Conservation (phyloP, 2,888 invertebrate species). For the Andrena minutula region DNA sequence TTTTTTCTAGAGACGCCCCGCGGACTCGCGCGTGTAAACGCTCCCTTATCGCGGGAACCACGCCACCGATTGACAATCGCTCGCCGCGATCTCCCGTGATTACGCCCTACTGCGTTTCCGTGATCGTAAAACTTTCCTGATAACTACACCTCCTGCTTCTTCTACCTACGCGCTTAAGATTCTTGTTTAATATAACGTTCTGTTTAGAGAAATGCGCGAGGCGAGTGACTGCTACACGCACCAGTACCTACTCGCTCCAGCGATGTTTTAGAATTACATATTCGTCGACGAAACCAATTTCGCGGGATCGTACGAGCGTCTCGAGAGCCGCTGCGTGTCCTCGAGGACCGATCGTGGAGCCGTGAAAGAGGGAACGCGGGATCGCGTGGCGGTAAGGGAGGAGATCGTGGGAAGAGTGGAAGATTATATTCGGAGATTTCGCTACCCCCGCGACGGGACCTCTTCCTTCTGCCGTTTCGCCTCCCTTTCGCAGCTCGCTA, state of each 20-base stretch:
- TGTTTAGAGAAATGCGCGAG: neutral
- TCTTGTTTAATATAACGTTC: neutral
- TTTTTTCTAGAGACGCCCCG: conserved; percentile 51
- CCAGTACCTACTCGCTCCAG: neutral
- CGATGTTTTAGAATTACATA: conserved; percentile 16
- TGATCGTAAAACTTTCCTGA: conserved; percentile 21
- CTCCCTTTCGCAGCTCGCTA: conserved; percentile 58
- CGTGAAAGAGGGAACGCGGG: conserved; percentile 21
- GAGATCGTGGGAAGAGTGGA: conserved; percentile 43
- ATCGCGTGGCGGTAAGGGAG: conserved; percentile 38
- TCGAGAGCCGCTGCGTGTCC: conserved; percentile 77
- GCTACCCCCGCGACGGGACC: conserved; percentile 55
- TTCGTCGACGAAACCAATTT: conserved; percentile 68
- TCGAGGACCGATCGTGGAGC: conserved; percentile 78
- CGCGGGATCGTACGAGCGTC: conserved; percentile 60
- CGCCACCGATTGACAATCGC: conserved; percentile 39
- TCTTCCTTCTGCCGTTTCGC: conserved; percentile 52
- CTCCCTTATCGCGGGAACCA: conserved; percentile 41
- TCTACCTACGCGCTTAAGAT: neutral
- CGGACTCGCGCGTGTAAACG: conserved; percentile 54
- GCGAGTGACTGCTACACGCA: neutral
- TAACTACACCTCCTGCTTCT: neutral
- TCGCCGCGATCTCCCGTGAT: conserved; percentile 28
- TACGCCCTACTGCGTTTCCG: conserved; percentile 30
- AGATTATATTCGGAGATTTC: conserved; percentile 78